A percentile compares a stretch with the other conserved stretches of the same genome.
Conservation (phyloP, 2,888 invertebrate species). For the Brachynemurus nebulosus region DNA sequence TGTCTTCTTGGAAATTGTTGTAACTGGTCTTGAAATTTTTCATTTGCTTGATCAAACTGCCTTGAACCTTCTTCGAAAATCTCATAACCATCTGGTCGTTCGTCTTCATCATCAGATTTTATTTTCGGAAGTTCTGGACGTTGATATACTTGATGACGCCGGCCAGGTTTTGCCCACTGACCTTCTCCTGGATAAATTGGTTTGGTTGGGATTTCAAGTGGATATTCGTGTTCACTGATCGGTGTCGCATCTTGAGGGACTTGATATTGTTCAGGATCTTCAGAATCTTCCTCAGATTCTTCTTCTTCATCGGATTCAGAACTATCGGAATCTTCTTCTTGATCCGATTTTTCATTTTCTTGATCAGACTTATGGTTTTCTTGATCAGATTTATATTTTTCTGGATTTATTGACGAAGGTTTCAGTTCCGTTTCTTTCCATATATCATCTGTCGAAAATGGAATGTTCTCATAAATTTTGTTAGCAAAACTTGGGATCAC, state of each 20-base stretch:
- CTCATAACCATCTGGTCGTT: constrained; percentile 38
- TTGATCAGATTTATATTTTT: background rate
- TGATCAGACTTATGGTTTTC: background rate
- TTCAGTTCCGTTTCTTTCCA: background rate
- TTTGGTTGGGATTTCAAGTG: constrained; percentile 25
- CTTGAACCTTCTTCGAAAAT: constrained; percentile 37
- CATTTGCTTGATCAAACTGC: constrained; percentile 25
- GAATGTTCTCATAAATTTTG: constrained; percentile 9
- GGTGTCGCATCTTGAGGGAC: constrained; percentile 15
- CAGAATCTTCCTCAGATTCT: background rate
- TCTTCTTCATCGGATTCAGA: background rate
- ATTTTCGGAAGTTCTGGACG: constrained; percentile 6
- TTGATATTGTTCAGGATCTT: background rate
- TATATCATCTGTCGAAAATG: constrained; percentile 4
- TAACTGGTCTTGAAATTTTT: no score
- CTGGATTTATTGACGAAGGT: background rate
- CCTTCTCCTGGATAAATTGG: constrained; percentile 30
- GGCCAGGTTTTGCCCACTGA: constrained; percentile 27
- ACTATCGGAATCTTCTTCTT: constrained; percentile 1
- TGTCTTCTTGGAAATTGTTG: constrained; percentile 2
- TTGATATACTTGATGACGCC: constrained; percentile 24
- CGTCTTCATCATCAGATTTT: constrained; percentile 17
- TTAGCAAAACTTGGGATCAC: constrained; percentile 5
- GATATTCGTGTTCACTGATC: constrained; percentile 23
- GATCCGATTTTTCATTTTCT: background rate